Base-by-base conservation (phyloP, 2,113 vertebrate species). In the Halcyon malimbica region DNA sequence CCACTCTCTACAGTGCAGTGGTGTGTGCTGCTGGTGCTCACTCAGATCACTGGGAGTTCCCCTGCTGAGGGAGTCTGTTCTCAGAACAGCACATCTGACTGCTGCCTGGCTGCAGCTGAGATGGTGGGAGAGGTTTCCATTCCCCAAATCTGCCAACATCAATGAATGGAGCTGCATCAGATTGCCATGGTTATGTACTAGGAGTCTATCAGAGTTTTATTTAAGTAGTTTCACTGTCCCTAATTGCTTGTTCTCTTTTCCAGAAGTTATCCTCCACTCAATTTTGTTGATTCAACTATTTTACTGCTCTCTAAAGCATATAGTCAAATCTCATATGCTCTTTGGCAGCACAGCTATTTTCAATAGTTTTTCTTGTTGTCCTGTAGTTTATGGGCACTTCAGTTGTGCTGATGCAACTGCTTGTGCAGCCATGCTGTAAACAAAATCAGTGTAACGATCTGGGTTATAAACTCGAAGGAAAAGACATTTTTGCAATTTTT, bases 241-340 rank as follows among this genome's bases (percentile, higher is more conserved):
- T 71, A 75, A 51, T 81, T 94, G 39, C 33, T 51, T 80, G n/a
- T 63, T 81, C 9, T 54, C 25, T 80, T 65, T 39, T 67, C 57
- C 64, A 60, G 69, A 64, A 78, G 51, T 71, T 75, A 60, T 35
- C 5, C 18, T 82, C 18, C 24, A 8, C 51, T 63, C 13, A 7
- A 2, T 87, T 92, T 77, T 92, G 71, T 65, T 51, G 80, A 91
- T 81, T 94, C 91, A 74, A 20, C 73, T 88, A 1, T 90, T 92
- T 70, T 10, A 28, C 44, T 74, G 73, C 16, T 91, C 29, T 87
- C 87, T 95, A 60, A 92, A 91, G 65, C 26, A 12, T 4, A 5
- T 0, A 64, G 60, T 53, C 46, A 84, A 87, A 63, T 64, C 84
- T 92, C 60, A 29, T 19, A 16, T 4, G 42, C 9, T 89, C 19